A percentile compares a stretch with the other conserved stretches of the same genome.
Conservation (phyloP, 2,113 vertebrate genomes). For the Oceanodroma tethys region DNA sequence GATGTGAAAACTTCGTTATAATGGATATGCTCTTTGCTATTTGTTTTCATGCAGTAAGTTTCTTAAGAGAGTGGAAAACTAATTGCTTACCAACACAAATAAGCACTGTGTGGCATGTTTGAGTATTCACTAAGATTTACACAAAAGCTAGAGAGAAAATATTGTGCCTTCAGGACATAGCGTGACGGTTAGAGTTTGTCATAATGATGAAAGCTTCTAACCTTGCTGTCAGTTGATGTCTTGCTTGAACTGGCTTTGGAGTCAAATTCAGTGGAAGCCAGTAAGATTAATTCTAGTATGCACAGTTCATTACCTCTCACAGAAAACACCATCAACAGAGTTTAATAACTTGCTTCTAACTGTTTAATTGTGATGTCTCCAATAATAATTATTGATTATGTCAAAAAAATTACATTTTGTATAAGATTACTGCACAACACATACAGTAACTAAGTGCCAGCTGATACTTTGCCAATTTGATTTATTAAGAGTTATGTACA, state of each 20-base stretch:
- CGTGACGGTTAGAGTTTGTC: fast-evolving
- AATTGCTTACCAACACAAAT: neutral
- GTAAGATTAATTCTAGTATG: neutral
- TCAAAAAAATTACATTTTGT: constrained; percentile 1
- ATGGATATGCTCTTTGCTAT: neutral
- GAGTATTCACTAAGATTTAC: neutral
- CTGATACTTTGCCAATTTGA: constrained; percentile 48
- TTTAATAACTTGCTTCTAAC: constrained; percentile 17
- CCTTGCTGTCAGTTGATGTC: neutral
- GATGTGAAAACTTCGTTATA: neutral
- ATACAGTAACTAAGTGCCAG: neutral
- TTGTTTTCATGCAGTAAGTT: neutral
- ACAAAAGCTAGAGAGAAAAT: neutral
- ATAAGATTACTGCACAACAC: neutral
- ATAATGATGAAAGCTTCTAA: neutral
- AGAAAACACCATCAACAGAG: neutral
- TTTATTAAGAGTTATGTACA: constrained; percentile 17
- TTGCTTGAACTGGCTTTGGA: neutral
- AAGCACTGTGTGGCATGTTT: neutral
- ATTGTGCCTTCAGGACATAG: neutral
- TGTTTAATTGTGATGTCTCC: neutral
- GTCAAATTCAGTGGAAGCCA: neutral
- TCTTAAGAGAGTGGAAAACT: neutral
- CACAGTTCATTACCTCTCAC: neutral
- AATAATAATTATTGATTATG: constrained; percentile 54